Evolutionary conservation across 2,113 vertebrate genomes (phyloP).

Genomic region (Mormoops blainvillei): DNA sequence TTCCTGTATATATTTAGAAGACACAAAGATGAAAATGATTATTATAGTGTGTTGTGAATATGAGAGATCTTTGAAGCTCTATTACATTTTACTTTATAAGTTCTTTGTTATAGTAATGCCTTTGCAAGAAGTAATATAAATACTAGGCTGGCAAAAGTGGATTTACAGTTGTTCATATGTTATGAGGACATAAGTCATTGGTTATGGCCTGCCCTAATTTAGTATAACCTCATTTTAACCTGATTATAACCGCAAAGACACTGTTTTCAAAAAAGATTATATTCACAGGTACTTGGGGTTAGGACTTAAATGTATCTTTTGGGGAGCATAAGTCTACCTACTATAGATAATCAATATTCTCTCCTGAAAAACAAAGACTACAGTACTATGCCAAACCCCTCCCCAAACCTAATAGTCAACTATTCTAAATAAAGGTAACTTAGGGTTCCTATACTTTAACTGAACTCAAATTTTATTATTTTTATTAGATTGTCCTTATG

Average conservation of each 20-base stretch:
- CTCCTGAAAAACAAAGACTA: not conserved
- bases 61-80: not conserved
- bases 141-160: not conserved
- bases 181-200: not conserved
- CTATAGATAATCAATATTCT: not conserved
- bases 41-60: not conserved
- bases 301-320: not conserved
- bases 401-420: not conserved
- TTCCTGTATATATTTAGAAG: conserved; percentile 28
- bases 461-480: not conserved
- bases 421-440: not conserved
- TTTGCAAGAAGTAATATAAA: not conserved
- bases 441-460: not conserved
- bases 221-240: not conserved
- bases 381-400: not conserved
- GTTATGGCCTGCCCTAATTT: not conserved
- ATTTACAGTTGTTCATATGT: not conserved
- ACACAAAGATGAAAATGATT: conserved; percentile 1
- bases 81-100: conserved; percentile 34
- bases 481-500: not conserved
- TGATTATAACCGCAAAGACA: not conserved
- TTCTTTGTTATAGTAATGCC: not conserved
- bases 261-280: not conserved
- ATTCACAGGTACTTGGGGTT: not conserved
- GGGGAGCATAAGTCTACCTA: not conserved